A percentile compares a stretch with the other conserved stretches of the same genome.
phyloP scores from a whole-genome alignment of 2,113 vertebrate genomes.

The Poecilia latipinna region DNA sequence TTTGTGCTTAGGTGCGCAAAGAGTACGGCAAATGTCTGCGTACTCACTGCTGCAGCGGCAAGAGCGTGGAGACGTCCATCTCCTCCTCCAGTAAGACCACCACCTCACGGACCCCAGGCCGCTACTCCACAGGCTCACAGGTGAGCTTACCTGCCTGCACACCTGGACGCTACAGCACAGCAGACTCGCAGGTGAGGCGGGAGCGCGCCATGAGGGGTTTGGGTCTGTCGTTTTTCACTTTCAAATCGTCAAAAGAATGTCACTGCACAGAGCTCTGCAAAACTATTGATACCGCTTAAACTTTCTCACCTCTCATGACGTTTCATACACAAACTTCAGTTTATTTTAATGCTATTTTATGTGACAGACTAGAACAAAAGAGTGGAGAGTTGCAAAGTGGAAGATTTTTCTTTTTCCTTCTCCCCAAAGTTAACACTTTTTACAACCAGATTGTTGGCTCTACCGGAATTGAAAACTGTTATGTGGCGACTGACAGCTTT shows the following conservation, averaged over 20 bases:
- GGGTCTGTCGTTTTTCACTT: constrained; percentile 49
- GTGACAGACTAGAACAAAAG: not conserved
- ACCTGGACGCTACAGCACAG: constrained; percentile 79
- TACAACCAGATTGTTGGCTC: no score
- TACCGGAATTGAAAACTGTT: no score
- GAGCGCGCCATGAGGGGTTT: constrained; percentile 49
- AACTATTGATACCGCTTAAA: not conserved
- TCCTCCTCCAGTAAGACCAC: constrained; percentile 97
- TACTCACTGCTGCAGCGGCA: constrained; percentile 96
- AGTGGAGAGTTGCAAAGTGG: not conserved
- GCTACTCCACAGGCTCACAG: constrained; percentile 98
- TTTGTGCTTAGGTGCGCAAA: constrained; percentile 88
- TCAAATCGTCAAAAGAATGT: constrained; percentile 25
- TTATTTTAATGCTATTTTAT: not conserved
- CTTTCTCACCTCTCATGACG: not conserved
- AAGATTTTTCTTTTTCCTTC: not conserved
- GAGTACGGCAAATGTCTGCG: constrained; percentile 98
- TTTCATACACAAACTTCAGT: not conserved
- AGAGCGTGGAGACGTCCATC: constrained; percentile 96
- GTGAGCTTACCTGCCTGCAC: constrained; percentile 86
- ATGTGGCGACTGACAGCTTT: no score
- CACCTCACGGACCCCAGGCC: constrained; percentile 92
- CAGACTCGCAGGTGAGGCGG: constrained; percentile 79
- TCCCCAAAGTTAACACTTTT: no score
- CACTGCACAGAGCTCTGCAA: not conserved